Evolutionary conservation across 2,888 invertebrate genomes (phyloP), one percentile per base, ranked within the genome.

Genomic region (Cosmia pyralina): DNA sequence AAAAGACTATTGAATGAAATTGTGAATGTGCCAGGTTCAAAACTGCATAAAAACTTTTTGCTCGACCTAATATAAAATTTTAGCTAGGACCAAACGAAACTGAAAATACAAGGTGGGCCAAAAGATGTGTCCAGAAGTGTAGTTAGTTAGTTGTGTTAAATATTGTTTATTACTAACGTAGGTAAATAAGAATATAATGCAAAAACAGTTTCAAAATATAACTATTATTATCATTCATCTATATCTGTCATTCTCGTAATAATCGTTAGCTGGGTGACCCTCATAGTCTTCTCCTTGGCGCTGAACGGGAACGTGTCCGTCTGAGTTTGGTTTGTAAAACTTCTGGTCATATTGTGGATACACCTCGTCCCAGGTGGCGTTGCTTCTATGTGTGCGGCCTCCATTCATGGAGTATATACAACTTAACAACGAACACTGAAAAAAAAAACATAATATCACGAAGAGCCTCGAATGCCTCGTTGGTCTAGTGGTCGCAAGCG

Each of bases 381-480:
- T 81, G 3, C 77, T 81, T 1, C 5, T 11, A 0, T 46, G 22
- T 0, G 22, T 11, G 17, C 19, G 13, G 6, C 62, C 76, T 0
- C 88, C 89, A 22, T 90, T 90, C 0, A 57, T 50, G 0, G 77
- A 66, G 19, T 60, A 70, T 2, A 52, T 34, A n/a, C 90, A 90
- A 17, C 87, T 84, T 22, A 90, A 79, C 11, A 73, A 72, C 0
- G 70, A 48, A 65, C 90, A 90, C 91, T 90, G 84, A 13, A 83
- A 85, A 41, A 7, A 63, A 38, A 60, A 52, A 7, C 8, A 28
- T 8, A 55, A 34, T 10, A 34, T 57, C 17, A 34, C 17, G 8
- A 55, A 55, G 8, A 22, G 11, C 52, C 11, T 52, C 11, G 52
- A n/a, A n/a, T n/a, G n/a, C n/a, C 4, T 50, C 19, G n/a, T n/a